phyloP scores from a whole-genome alignment of 2,113 vertebrate genomes.

The Xiphophorus maculatus region DNA sequence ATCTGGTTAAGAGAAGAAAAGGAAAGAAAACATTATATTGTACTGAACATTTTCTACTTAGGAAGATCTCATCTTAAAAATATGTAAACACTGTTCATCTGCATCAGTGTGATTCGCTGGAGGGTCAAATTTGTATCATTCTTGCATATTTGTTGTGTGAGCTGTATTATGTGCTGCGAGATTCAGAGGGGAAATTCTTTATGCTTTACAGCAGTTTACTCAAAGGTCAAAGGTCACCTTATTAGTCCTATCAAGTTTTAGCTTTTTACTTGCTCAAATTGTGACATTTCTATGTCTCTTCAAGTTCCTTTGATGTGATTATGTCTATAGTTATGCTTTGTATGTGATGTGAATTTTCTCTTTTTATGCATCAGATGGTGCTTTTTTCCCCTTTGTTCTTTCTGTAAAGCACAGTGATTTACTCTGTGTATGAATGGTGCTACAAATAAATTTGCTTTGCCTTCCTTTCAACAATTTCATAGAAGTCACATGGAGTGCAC shows the following conservation, averaged over 20 bases:
- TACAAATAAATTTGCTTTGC: background rate
- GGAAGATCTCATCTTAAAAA: too few relatives aligned
- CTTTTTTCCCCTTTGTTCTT: too few relatives aligned
- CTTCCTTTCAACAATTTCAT: background rate
- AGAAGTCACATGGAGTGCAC: background rate
- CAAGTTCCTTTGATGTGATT: background rate
- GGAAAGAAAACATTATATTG: too few relatives aligned
- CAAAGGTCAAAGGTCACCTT: background rate
- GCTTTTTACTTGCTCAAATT: background rate
- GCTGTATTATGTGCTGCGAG: background rate
- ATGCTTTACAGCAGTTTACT: background rate
- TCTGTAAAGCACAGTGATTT: too few relatives aligned
- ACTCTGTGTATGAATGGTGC: background rate
- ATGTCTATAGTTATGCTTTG: too few relatives aligned
- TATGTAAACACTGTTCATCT: too few relatives aligned
- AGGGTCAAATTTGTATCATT: too few relatives aligned
- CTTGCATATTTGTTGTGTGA: background rate
- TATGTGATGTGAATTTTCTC: too few relatives aligned
- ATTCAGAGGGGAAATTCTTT: background rate
- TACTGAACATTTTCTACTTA: too few relatives aligned
- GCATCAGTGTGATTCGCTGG: too few relatives aligned
- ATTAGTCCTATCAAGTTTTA: background rate
- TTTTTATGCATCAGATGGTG: too few relatives aligned
- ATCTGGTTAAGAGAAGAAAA: too few relatives aligned
- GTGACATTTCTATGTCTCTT: background rate